These are phyloP conservation scores for Poecile atricapillus DNA, from an alignment of 2,113 vertebrate species.

Conservation along the genomic window DNA sequence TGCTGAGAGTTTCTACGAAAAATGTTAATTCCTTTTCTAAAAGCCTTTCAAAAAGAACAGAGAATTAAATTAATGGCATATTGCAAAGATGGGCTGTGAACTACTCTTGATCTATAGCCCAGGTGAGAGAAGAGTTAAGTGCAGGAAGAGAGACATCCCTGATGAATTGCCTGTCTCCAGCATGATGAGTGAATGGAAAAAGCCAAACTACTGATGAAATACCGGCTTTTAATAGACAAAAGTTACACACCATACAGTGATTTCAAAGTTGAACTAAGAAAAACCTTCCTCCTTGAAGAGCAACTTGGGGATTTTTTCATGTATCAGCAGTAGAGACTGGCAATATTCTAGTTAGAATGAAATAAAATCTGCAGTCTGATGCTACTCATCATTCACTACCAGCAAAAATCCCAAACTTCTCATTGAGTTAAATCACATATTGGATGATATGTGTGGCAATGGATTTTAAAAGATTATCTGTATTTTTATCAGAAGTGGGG, in stretches of 20 bases:
- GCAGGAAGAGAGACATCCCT: neutral
- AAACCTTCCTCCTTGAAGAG: neutral
- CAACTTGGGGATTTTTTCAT: neutral
- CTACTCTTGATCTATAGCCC: neutral
- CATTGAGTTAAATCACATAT: neutral
- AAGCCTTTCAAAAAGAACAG: conserved; percentile 10
- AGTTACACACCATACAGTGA: neutral
- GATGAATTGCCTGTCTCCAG: neutral
- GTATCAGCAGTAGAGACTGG: neutral
- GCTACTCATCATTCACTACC: neutral
- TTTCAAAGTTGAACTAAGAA: neutral
- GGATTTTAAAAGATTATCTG: neutral
- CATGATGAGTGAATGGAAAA: neutral
- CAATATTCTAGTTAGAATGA: neutral
- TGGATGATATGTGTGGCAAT: neutral
- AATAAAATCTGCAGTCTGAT: neutral
- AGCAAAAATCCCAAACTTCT: neutral
- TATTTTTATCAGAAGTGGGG: neutral
- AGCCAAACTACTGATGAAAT: neutral
- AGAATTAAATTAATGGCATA: neutral
- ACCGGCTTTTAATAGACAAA: neutral
- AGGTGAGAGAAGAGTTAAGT: neutral
- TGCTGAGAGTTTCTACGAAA: neutral
- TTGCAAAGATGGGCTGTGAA: neutral
- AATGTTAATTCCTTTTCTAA: conserved; percentile 4